Evolutionary conservation across 2,113 vertebrate genomes (phyloP), one percentile per base, ranked within the genome.

Genomic region (Bubo bubo): DNA sequence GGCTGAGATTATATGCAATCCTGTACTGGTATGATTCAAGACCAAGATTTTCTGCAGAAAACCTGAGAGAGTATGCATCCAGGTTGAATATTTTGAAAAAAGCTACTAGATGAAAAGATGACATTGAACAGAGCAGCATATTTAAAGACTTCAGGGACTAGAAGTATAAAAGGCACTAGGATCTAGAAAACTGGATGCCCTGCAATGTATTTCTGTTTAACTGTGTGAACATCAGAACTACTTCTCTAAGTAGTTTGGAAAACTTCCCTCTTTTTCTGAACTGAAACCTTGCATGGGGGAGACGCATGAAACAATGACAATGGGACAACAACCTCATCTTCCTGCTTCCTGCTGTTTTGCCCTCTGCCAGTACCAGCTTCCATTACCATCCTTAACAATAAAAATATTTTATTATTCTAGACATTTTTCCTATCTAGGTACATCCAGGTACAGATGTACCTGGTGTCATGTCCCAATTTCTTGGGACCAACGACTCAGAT

Each of bases 281-380:
- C 23, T 52, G 27, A 85, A 74, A 39, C 16, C 23, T n/a, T 50
- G 12, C 4, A 27, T 5, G 5, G 37, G 4, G 15, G 18, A 45
- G 14, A 8, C 32, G 14, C 4, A 30, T 5, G 2, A 34, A 0
- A 1, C 2, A 5, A 14, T 2, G 19, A 41, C 0, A 5, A 53
- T 0, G 3, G 14, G 8, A n/a, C 8, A 66, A 28, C 10, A 23
- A n/a, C 13, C 13, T 67, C 12, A 15, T 75, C 11, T 71, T 68
- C 43, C 17, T 84, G 12, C 30, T 84, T 89, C 8, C 12, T 66
- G 12, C 7, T 50, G 8, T 82, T 59, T 88, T 88, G 8, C 1
- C 20, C 5, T 76, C 27, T 92, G 22, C 14, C 27, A 26, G 8
- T n/a, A 53, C 8, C 15, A 62, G 18, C 23, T 28, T 39, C 35